Conservation (phyloP, 1,140 invertebrate genomes). For the Periplaneta americana region DNA sequence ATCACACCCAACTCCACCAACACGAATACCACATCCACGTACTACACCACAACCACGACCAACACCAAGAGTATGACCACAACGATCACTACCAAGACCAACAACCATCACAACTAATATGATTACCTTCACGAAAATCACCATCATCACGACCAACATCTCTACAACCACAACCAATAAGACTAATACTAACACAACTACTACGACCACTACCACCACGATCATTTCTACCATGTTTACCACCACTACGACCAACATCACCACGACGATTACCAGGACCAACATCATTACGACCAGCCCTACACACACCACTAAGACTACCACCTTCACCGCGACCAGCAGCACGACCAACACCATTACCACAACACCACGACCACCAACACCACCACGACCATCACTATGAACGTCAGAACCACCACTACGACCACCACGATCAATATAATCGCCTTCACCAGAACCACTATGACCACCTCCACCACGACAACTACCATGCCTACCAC, state of each 20-base stretch:
- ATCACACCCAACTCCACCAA: background rate
- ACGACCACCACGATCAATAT: background rate
- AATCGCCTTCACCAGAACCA: background rate
- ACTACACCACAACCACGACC: background rate
- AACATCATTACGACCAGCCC: background rate
- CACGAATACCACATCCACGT: background rate
- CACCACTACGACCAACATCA: background rate
- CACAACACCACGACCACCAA: background rate
- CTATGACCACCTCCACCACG: background rate
- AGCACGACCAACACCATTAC: background rate
- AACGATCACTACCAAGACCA: background rate
- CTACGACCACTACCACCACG: background rate
- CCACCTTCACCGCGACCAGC: background rate
- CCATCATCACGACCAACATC: background rate
- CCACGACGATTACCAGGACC: background rate
- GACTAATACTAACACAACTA: background rate
- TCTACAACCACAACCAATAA: background rate
- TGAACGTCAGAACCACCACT: background rate
- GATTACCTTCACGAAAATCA: no score
- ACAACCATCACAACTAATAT: background rate
- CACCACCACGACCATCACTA: background rate
- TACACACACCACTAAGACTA: background rate
- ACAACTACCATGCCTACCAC: background rate
- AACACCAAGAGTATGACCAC: background rate
- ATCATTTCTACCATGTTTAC: background rate